These are phyloP conservation scores for Cheilosia vernalis DNA, from an alignment of 2,888 invertebrate species.

Conservation along the genomic window DNA sequence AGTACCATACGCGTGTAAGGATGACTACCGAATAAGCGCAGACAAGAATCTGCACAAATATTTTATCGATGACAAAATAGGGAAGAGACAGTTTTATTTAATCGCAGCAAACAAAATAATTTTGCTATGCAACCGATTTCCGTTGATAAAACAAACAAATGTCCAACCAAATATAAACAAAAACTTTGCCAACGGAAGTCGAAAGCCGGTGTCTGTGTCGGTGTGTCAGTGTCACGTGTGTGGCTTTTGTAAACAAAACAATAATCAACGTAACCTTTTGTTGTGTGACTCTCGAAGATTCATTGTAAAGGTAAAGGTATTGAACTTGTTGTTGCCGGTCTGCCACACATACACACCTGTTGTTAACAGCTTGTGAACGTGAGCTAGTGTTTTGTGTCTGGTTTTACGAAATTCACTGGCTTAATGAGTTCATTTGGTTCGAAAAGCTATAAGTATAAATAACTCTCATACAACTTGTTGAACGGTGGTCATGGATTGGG, in stretches of 20 bases:
- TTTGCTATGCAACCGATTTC: conserved; percentile 83
- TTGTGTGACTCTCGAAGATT: conserved; percentile 20
- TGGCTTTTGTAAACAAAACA: conserved; percentile 40
- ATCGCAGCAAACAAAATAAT: conserved; percentile 72
- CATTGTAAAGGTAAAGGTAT: conserved; percentile 46
- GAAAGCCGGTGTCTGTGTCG: conserved; percentile 10
- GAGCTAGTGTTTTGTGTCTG: conserved; percentile 24
- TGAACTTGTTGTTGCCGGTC: neutral
- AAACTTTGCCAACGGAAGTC: conserved; percentile 39
- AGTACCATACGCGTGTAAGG: conserved; percentile 59
- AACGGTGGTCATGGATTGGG: conserved; percentile 5
- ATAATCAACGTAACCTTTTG: neutral
- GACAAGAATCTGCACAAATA: conserved; percentile 55
- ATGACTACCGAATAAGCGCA: conserved; percentile 43
- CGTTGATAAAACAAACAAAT: conserved; percentile 1
- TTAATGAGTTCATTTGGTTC: conserved; percentile 25
- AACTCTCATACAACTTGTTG: conserved; percentile 37
- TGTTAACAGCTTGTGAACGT: conserved; percentile 40
- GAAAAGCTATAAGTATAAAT: conserved; percentile 12
- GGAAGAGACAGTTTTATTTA: conserved; percentile 71
- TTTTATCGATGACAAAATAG: conserved; percentile 73
- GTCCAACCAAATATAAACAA: conserved; percentile 36
- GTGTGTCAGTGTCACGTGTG: conserved; percentile 3
- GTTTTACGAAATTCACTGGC: conserved; percentile 15
- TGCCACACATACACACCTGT: conserved; percentile 20